These are phyloP conservation scores for Timandra comae DNA, from an alignment of 2,888 invertebrate genomes.

Conservation along the genomic window DNA sequence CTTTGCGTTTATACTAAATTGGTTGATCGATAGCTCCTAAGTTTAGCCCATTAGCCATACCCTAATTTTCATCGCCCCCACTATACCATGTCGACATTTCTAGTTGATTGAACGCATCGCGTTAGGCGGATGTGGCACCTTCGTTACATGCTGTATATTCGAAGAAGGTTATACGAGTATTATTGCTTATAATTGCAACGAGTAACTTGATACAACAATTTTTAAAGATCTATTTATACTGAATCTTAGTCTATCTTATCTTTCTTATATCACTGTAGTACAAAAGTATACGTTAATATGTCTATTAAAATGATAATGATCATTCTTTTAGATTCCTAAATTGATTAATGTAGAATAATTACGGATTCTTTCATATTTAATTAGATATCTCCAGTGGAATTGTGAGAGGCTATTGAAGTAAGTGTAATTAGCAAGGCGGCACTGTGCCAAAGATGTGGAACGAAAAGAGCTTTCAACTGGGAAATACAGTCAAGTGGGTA, in stretches of 20 bases:
- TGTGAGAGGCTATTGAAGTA: slow-evolving; percentile 23
- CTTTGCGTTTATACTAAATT: slow-evolving; percentile 32
- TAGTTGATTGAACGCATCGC: slow-evolving; percentile 2
- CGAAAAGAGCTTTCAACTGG: slow-evolving; percentile 28
- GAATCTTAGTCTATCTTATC: too few species aligned
- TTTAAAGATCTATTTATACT: too few species aligned
- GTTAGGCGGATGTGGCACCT: too few species aligned
- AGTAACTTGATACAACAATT: too few species aligned
- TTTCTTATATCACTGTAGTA: too few species aligned
- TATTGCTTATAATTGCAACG: too few species aligned
- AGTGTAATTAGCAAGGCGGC: slow-evolving; percentile 42
- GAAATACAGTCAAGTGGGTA: slow-evolving; percentile 36
- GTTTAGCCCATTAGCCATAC: slow-evolving; percentile 9
- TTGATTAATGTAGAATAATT: too few species aligned
- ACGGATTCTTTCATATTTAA: slow-evolving; percentile 10
- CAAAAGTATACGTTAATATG: too few species aligned
- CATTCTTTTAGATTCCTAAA: too few species aligned
- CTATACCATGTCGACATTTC: slow-evolving; percentile 15
- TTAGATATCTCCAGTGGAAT: slow-evolving; percentile 16
- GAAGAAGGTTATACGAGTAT: too few species aligned
- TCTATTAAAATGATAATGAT: too few species aligned
- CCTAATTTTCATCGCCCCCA: slow-evolving; percentile 3
- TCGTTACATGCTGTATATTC: too few species aligned
- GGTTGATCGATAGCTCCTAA: slow-evolving; percentile 25
- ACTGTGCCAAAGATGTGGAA: slow-evolving; percentile 37